These are phyloP conservation scores for Aphrocallistes beatrix DNA, from an alignment of 37 sponge, comb jelly and placozoan genomes.

Conservation along the genomic window DNA sequence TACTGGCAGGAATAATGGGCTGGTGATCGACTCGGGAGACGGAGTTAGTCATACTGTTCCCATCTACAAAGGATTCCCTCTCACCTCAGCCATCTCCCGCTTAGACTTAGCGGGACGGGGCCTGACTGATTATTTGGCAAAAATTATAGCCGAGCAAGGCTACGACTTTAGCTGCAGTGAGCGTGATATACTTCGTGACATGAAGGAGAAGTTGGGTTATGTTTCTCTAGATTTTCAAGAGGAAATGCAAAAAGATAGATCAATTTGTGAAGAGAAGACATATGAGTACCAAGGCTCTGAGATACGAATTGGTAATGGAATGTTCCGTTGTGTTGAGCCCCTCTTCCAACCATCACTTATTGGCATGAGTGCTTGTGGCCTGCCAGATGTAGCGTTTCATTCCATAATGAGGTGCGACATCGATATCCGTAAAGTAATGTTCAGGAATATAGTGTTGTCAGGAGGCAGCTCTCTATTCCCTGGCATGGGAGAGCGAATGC, in stretches of 20 bases:
- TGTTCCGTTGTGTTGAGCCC: not conserved
- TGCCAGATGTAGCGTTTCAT: not conserved
- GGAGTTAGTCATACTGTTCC: not conserved
- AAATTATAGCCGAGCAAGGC: not conserved
- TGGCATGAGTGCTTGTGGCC: not conserved
- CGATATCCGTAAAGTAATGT: not conserved
- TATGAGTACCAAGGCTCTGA: not conserved
- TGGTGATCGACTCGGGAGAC: not conserved
- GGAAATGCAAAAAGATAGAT: not conserved
- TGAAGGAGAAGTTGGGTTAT: not conserved
- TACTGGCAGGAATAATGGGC: not conserved
- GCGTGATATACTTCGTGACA: not conserved
- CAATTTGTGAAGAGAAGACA: not conserved
- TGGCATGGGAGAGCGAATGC: not conserved
- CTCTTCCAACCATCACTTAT: not conserved
- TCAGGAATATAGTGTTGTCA: not conserved
- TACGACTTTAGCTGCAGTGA: too few species aligned
- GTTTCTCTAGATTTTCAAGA: not conserved
- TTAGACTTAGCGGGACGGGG: not conserved
- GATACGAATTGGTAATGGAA: not conserved
- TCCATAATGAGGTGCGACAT: not conserved
- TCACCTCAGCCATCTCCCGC: not conserved
- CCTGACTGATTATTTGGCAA: not conserved
- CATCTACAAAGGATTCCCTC: not conserved
- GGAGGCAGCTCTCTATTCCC: not conserved